Base-by-base conservation (phyloP, 2,797 vertebrate genomes). In the Uromys caudimaculatus region DNA sequence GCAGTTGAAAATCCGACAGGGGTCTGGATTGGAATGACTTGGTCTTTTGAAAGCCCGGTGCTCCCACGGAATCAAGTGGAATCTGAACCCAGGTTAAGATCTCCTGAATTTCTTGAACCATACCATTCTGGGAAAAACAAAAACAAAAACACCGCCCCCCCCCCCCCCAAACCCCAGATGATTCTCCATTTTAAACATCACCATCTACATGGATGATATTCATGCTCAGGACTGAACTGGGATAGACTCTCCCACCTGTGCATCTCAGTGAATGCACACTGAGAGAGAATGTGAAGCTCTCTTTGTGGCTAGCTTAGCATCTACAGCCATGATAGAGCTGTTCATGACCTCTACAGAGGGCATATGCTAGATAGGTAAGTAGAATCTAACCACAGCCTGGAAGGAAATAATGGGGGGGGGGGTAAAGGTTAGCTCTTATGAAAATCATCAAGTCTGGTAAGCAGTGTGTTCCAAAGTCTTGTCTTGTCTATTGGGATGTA, bases 351-450 rank as follows among this genome's bases (percentile, higher is more conserved):
- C 96, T 73, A 78, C 84, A 10, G 2, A 56, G n/a, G 81, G 41
- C 5, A 52, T 44, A 5, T 35, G 47, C 10, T 44, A 50, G 62
- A 47, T 85, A 76, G 83, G 54, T 38, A 77, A 35, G 62, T 44
- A 81, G 41, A 38, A 32, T 58, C 88, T 94, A 77, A 41, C 79
- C 94, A 84, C 93, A 91, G 92, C 95, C 64, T 60, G 23, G 27
- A 76, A 52, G 96, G 84, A 95, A 95, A 90, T 52, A 89, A 81
- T 58, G 54, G 44, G 76, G 29, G 6, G 44, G 6, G 44, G 13
- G 86, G 5, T 32, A 92, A 94, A 27, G 69, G 86, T 73, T 77
- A 95, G 41, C 67, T 79, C 97, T 97, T 91, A 91, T 13, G 94
- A 85, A 76, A 86, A 95, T 1, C 38, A 64, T 11, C 16, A 19